Conservation (phyloP, 2,888 invertebrate species). For the Zootermopsis nevadensis region DNA sequence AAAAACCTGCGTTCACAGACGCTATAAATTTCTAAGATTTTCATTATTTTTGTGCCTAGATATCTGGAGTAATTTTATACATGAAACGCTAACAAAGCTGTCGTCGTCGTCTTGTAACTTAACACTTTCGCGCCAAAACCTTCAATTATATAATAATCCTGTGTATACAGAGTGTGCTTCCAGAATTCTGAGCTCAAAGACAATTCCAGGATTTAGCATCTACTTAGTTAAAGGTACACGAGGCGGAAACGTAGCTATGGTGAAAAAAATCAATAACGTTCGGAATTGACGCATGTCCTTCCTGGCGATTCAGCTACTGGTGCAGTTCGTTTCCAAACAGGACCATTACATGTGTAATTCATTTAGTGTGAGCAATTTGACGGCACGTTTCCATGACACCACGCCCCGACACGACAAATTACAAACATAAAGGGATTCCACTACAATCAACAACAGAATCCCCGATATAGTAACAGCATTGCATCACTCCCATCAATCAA, state of each 20-base stretch:
- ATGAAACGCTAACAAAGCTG: too few species aligned
- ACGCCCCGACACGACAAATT: slow-evolving; percentile 5
- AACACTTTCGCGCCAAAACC: too few species aligned
- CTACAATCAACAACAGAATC: background rate
- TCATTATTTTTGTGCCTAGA: too few species aligned
- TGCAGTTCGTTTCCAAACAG: background rate
- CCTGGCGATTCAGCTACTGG: background rate
- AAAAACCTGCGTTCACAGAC: too few species aligned
- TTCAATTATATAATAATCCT: too few species aligned
- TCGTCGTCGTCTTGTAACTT: too few species aligned
- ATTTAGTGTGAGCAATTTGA: slow-evolving; percentile 35
- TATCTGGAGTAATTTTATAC: too few species aligned
- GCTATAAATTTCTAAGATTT: too few species aligned
- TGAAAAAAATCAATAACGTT: background rate
- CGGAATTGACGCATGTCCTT: background rate
- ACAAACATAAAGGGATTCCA: slow-evolving; percentile 33
- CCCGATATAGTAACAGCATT: background rate
- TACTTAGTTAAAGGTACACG: background rate
- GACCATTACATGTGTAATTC: slow-evolving; percentile 22
- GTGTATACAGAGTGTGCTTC: too few species aligned
- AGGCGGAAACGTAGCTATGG: background rate
- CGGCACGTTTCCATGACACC: slow-evolving; percentile 30
- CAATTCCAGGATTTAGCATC: background rate
- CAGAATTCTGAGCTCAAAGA: too few species aligned
- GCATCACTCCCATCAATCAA: background rate